Percentiles rank a stretch among this genome's conserved stretches.
These are phyloP conservation scores for Oscheius sp. DNA, from an alignment of 2,888 invertebrate species.

Conservation along the genomic window DNA sequence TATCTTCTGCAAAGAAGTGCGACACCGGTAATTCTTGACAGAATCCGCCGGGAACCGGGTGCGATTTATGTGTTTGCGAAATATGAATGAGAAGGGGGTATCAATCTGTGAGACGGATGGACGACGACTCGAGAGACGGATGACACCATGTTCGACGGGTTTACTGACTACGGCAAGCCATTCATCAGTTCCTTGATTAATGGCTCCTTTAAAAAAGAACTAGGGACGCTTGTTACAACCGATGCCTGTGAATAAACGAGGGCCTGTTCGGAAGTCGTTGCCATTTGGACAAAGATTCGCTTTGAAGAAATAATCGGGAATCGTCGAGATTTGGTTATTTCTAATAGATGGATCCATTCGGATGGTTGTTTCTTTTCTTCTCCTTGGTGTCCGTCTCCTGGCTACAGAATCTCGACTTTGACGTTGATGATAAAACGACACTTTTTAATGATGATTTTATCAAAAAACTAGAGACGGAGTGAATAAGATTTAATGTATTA, in stretches of 20 bases:
- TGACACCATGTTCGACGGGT: conserved; percentile 26
- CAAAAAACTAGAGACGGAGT: conserved; percentile 18
- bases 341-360: background rate
- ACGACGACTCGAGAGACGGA: conserved; percentile 28
- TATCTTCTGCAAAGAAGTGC: too few species aligned
- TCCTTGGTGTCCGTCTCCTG: background rate
- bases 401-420: background rate
- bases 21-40: too few species aligned
- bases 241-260: background rate
- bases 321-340: background rate
- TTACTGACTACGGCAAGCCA: conserved; percentile 19
- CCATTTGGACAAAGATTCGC: background rate
- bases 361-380: conserved; percentile 3
- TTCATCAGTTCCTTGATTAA: conserved; percentile 26
- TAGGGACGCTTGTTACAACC: conserved; percentile 19
- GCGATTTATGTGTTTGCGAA: conserved; percentile 32
- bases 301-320: too few species aligned
- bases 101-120: conserved; percentile 27
- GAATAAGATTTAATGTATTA: background rate
- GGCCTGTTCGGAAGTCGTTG: conserved; percentile 20
- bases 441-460: conserved; percentile 16
- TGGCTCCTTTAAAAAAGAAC: conserved; percentile 10
- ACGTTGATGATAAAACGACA: conserved; percentile 14
- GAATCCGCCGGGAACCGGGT: conserved; percentile 23
- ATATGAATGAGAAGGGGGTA: conserved; percentile 23